phyloP scores from a whole-genome alignment of 2,888 invertebrate genomes.

The Lithophane semibrunnea region DNA sequence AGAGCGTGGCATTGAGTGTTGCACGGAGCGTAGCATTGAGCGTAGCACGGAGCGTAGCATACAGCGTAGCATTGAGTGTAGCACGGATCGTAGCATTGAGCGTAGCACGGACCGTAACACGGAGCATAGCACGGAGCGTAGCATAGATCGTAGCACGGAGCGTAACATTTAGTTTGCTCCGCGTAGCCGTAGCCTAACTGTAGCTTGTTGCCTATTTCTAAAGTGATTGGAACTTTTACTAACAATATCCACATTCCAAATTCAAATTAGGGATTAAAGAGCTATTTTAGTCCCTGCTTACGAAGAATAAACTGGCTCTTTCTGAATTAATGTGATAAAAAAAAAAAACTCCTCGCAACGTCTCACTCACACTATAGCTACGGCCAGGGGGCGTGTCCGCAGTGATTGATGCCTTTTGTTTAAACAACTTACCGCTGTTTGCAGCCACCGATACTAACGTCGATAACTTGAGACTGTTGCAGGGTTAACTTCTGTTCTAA shows the following conservation, averaged over 20 bases:
- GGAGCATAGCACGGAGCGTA: neutral
- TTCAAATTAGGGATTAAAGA: no score
- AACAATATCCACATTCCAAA: no score
- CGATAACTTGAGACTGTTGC: constrained; percentile 60
- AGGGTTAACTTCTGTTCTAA: constrained; percentile 13
- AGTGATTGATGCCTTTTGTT: constrained; percentile 86
- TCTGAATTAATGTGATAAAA: no score
- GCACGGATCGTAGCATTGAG: neutral
- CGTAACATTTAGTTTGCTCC: neutral
- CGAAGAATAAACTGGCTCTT: no score
- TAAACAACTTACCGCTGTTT: constrained; percentile 78
- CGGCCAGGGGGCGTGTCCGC: constrained; percentile 70
- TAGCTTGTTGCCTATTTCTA: neutral
- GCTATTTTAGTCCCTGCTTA: no score
- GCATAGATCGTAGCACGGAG: neutral
- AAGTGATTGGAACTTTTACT: no score
- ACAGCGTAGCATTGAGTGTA: neutral
- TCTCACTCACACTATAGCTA: constrained; percentile 70
- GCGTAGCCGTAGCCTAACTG: neutral
- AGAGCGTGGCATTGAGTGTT: neutral
- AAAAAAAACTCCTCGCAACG: no score
- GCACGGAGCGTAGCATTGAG: neutral
- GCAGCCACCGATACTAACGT: constrained; percentile 64
- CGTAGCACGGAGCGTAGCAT: neutral
- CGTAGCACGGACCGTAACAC: neutral